Evolutionary conservation across 2,113 vertebrate species (phyloP).

Genomic region (Clarias macrocephalus): DNA sequence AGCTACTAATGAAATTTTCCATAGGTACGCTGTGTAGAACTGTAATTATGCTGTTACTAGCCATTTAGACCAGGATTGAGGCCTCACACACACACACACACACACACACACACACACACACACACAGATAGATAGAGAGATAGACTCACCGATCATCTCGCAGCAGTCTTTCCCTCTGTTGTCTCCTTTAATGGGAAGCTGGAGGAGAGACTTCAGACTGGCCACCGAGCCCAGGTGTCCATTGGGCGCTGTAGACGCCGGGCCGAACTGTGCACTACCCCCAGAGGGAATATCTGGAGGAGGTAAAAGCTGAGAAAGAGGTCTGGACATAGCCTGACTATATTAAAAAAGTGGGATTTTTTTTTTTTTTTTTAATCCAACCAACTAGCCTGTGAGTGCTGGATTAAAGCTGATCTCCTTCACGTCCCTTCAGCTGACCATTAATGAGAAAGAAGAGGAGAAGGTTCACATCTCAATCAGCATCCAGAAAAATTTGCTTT

Average conservation of each 20-base stretch:
- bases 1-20: neutral
- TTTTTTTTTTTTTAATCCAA: too few relatives aligned
- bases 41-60: neutral
- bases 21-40: neutral
- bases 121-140: conserved; percentile 15
- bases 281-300: conserved; percentile 74
- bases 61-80: neutral
- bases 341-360: neutral
- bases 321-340: conserved; percentile 72
- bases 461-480: conserved; percentile 23
- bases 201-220: conserved; percentile 77
- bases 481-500: conserved; percentile 7
- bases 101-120: neutral
- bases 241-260: conserved; percentile 64
- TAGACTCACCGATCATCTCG: conserved; percentile 74
- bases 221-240: conserved; percentile 76
- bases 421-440: conserved; percentile 19
- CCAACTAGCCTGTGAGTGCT: neutral
- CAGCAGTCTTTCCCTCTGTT: conserved; percentile 75
- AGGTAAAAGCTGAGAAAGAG: conserved; percentile 73
- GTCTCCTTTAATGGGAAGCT: conserved; percentile 78
- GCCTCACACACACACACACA: neutral
- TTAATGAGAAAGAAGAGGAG: neutral
- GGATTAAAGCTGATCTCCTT: neutral
- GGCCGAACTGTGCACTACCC: conserved; percentile 74